Base-by-base conservation (phyloP, 1,140 invertebrate genomes). In the Thereuonema tuberculata region DNA sequence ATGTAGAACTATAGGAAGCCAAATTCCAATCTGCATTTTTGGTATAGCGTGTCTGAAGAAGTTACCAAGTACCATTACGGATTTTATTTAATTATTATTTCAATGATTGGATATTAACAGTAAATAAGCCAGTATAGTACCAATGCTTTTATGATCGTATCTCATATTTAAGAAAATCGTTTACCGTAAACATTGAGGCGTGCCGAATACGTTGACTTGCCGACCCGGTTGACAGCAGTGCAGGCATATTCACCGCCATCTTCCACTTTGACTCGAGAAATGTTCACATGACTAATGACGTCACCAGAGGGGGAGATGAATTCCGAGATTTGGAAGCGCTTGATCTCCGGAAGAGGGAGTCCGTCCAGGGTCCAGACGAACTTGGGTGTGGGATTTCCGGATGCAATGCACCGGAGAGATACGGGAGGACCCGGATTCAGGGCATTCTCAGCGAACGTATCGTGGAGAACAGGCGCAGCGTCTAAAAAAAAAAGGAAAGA, bases 221-320 rank as follows among this genome's bases (percentile, higher is more conserved):
- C 80, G 25, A 93, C 86, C 53, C 81, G 81, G 73, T 94, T 96
- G 60, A 80, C 82, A 0, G 91, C 91, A 9, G 81, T 81, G 72
- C 93, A 96, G 23, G 84, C 81, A 71, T 93, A 96, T 70, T 93
- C 84, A 17, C 92, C 93, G 50, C 92, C 92, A 73, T 94, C 90
- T 77, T 92, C 85, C 53, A 90, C 86, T 62, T 85, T 83, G 29
- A 92, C 82, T 59, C 84, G 82, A 63, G 86, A 88, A 66, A 97
- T 89, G 76, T 96, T 96, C 63, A 96, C 87, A 76, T 93, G 90
- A 67, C 90, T 93, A 71, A 94, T 87, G 46, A 95, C 89, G 72
- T 92, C 87, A 66, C 92, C 91, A 72, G 80, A 81, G 60, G 82
- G 81, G 60, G 86, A 85, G 17, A 84, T 81, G 69, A 84, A 87